Evolutionary conservation across 2,888 invertebrate genomes (phyloP), one percentile per base, ranked within the genome.

Genomic region (Tyria jacobaeae): DNA sequence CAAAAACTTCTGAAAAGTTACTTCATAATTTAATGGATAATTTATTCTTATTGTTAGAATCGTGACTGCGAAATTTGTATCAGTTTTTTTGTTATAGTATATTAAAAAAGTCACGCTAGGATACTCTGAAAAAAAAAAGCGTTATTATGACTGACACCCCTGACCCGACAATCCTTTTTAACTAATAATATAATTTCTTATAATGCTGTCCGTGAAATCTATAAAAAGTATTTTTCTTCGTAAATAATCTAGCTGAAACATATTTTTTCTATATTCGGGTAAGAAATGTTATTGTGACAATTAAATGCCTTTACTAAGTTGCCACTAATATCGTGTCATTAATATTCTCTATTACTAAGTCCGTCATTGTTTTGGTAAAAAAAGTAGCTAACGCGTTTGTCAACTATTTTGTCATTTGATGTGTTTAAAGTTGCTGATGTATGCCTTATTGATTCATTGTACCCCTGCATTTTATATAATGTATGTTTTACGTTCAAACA

Each of bases 381-480:
- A 54, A 60, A 39, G 31, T 55, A 52, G 35, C 39, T 50, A 60
- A 34, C 21, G 55, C 35, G 39, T 60, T 47, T 17, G 31, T 49
- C 25, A 57, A 49, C 5, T 50, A 15, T 50, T 48, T 25, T 15
- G 34, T 21, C 31, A 44, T 48, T 47, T 48, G 24, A 15, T 56
- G 35, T 56, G 34, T n/a, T 34, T 37, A 35, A 12, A 54, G 9
- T 34, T 54, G 60, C 60, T 54, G 48, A 41, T 37, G 39, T 48
- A 53, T 60, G 47, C 52, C 37, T 48, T 47, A 37, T 48, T 59
- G 37, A 48, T 53, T 48, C 27, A 54, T 24, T 35, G 53, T 60
- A 49, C 24, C 50, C 49, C 21, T 39, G 54, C 54, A 54, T 60
- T 60, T 54, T 21, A 34, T 47, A 47, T 52, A 53, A 53, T 60